Evolutionary conservation across 2,888 invertebrate species (phyloP).

Genomic region (Calliscelio sp.): DNA sequence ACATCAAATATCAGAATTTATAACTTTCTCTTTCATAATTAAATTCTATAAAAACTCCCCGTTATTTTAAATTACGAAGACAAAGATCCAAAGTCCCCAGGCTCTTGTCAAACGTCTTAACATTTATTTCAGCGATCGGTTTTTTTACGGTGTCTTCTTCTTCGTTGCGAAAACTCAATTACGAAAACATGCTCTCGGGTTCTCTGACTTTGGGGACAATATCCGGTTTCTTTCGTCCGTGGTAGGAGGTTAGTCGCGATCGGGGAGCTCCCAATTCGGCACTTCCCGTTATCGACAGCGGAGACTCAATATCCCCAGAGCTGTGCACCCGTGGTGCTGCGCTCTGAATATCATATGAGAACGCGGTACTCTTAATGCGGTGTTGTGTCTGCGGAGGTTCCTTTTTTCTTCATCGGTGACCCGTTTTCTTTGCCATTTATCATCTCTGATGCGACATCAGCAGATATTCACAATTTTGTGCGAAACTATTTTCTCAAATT

Average conservation of each 20-base stretch:
- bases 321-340: slow-evolving; percentile 6
- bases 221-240: slow-evolving; percentile 26
- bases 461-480: no score
- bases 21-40: no score
- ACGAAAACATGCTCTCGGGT: slow-evolving; percentile 18
- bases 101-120: not conserved
- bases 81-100: no score
- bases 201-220: slow-evolving; percentile 29
- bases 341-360: slow-evolving; percentile 54
- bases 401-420: no score
- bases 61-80: no score
- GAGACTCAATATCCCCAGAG: slow-evolving; percentile 36
- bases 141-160: slow-evolving; percentile 27
- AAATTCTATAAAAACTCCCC: no score
- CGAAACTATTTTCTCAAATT: no score
- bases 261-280: slow-evolving; percentile 36
- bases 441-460: no score
- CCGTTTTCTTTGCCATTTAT: no score
- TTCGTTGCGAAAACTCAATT: slow-evolving; percentile 41
- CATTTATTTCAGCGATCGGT: slow-evolving; percentile 18
- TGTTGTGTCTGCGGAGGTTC: no score
- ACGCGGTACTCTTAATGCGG: slow-evolving; percentile 9
- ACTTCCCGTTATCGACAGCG: slow-evolving; percentile 37
- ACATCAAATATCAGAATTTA: no score
- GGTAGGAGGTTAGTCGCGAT: slow-evolving; percentile 15